phyloP scores from a whole-genome alignment of 2,888 invertebrate genomes.

The Agapostemon virescens region DNA sequence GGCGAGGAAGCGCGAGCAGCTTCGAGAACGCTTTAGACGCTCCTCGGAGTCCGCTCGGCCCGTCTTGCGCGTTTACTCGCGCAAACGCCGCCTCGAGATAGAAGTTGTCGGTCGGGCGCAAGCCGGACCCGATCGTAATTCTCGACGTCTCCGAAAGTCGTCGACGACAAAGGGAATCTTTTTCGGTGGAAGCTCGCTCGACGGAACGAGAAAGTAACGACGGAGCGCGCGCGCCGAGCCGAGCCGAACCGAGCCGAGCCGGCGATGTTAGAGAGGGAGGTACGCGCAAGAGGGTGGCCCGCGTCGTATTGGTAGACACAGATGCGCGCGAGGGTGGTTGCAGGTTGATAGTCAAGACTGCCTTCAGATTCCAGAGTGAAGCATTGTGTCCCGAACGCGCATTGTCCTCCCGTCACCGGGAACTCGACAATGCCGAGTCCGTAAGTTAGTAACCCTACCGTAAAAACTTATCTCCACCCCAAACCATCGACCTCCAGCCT shows the following conservation, averaged over 20 bases:
- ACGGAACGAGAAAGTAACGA: slow-evolving; percentile 66
- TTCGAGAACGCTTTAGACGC: too few relatives aligned
- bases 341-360: slow-evolving; percentile 71
- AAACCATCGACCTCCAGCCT: slow-evolving; percentile 67
- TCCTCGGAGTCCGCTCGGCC: too few relatives aligned
- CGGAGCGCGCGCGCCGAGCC: slow-evolving; percentile 19
- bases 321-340: slow-evolving; percentile 59
- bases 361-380: slow-evolving; percentile 74
- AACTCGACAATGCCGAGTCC: slow-evolving; percentile 76
- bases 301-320: slow-evolving; percentile 62
- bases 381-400: slow-evolving; percentile 76
- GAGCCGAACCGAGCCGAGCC: slow-evolving; percentile 18
- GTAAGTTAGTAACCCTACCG: slow-evolving; percentile 76
- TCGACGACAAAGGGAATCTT: slow-evolving; percentile 17
- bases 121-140: background rate
- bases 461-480: slow-evolving; percentile 77
- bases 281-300: slow-evolving; percentile 55
- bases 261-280: slow-evolving; percentile 51
- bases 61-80: background rate
- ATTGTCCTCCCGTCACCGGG: slow-evolving; percentile 77
- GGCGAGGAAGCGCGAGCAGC: too few relatives aligned
- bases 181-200: slow-evolving; percentile 31
- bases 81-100: background rate
- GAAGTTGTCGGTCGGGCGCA: background rate
- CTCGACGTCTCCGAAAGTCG: background rate